Base-by-base conservation (phyloP, 2,113 vertebrate species). In the Chaetodon trifascialis region DNA sequence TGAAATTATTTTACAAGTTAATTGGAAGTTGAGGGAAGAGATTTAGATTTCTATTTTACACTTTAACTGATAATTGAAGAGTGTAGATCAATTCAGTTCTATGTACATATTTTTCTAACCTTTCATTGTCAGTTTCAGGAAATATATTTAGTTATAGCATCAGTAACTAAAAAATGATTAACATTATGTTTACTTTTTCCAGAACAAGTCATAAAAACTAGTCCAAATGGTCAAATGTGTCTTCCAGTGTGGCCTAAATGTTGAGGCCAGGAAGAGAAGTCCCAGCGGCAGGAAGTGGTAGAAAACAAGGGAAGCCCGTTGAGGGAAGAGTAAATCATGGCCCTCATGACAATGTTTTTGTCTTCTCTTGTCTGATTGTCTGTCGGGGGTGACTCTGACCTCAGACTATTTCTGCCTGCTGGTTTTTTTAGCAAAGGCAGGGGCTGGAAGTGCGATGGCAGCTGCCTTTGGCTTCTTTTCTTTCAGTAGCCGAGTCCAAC, bases 241-340 rank as follows among this genome's bases (percentile, higher is more conserved):
- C 68, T 10, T 86, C 63, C 30, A 58, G 23, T 36, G 23, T 77
- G 76, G 71, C 23, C 63, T 47, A 6, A 55, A 65, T 38, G 59
- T 67, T 62, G 5, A 66, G 68, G 51, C 56, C 73, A 78, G 84
- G 79, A 70, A 63, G 67, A 78, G 75, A n/a, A 2, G 14, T 68
- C 59, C 51, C 65, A 74, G 75, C 67, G 67, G 84, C 87, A 90
- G 92, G 88, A 94, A 92, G 88, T 85, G 77, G 74, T 89, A 55
- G 76, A 92, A 90, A 92, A 90, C 81, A 86, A 82, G 91, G 86
- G 82, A 94, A 91, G 71, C 84, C 89, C 55, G 14, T 51, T 54
- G 55, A 88, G 63, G 64, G 80, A 83, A 59, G 21, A 88, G 86
- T 91, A 86, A 93, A 91, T 93, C 86, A 88, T 7, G 16, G 36